Conservation (phyloP, 2,888 invertebrate species). For the Frankliniella intonsa region DNA sequence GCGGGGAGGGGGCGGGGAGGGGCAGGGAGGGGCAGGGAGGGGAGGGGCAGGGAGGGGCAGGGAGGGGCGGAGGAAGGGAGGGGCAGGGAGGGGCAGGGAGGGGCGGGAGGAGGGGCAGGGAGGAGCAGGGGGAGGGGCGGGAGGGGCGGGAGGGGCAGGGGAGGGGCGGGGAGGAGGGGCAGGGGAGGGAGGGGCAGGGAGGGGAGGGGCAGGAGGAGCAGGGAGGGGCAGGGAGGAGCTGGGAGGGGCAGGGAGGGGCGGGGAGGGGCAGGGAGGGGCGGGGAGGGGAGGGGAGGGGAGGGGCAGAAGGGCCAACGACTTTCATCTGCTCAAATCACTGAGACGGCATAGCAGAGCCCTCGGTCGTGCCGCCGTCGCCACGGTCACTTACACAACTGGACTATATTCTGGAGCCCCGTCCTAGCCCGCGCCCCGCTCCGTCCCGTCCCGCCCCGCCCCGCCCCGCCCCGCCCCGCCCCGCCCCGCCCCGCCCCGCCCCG, state of each 20-base stretch:
- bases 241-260: too few relatives aligned
- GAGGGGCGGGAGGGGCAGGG: constrained; percentile 27
- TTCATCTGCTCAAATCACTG: background rate
- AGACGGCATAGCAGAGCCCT: background rate
- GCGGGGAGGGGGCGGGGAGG: background rate
- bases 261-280: too few relatives aligned
- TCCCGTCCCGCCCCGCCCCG: too few relatives aligned
- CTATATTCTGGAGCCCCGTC: too few relatives aligned
- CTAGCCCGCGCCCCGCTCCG: too few relatives aligned
- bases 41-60: too few relatives aligned
- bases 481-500: background rate
- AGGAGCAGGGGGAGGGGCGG: constrained; percentile 21
- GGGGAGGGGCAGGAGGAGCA: too few relatives aligned
- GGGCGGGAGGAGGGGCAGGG: constrained; percentile 27
- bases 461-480: background rate
- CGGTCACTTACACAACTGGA: background rate
- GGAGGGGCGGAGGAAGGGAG: background rate
- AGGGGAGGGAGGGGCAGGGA: constrained; percentile 13
- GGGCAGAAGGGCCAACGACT: constrained; percentile 28
- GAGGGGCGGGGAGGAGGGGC: background rate
- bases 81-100: constrained; percentile 30
- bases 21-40: too few relatives aligned
- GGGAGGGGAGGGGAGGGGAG: too few relatives aligned
- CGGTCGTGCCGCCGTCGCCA: background rate
- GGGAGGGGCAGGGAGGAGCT: too few relatives aligned